Conservation (phyloP, 2,888 invertebrate genomes). For the Lobophora halterata region DNA sequence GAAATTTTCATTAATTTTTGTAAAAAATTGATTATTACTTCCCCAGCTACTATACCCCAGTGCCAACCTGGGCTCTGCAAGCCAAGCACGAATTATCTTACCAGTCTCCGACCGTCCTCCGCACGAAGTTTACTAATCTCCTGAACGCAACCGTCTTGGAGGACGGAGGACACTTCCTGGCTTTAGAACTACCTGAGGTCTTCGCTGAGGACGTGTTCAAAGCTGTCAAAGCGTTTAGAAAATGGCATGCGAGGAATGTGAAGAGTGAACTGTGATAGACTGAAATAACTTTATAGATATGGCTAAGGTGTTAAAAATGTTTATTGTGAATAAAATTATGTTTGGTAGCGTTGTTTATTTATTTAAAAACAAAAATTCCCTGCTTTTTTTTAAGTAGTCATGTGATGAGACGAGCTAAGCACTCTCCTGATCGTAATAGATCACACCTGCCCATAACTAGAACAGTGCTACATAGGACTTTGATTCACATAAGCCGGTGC, state of each 20-base stretch:
- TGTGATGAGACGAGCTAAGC: too few species aligned
- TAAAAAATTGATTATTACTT: slow-evolving; percentile 1
- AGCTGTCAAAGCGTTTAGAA: slow-evolving; percentile 51
- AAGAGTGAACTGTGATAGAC: slow-evolving; percentile 47
- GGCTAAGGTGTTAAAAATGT: too few species aligned
- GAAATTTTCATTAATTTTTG: not conserved
- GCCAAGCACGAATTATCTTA: slow-evolving; percentile 85
- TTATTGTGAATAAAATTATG: too few species aligned
- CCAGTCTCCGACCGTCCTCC: slow-evolving; percentile 78
- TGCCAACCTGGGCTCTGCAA: slow-evolving; percentile 85
- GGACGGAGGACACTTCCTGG: slow-evolving; percentile 92
- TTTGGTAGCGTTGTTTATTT: too few species aligned
- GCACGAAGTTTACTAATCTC: slow-evolving; percentile 82
- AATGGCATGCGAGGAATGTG: slow-evolving; percentile 36
- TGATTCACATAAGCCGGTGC: too few species aligned
- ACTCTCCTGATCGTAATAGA: too few species aligned
- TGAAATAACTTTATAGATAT: too few species aligned
- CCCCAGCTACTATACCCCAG: slow-evolving; percentile 39
- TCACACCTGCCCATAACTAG: too few species aligned
- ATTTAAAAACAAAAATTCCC: too few species aligned
- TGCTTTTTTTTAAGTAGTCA: too few species aligned
- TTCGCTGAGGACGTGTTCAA: slow-evolving; percentile 84
- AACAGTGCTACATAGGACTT: too few species aligned
- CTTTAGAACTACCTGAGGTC: slow-evolving; percentile 86
- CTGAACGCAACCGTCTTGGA: slow-evolving; percentile 82